Conservation (phyloP, 2,113 vertebrate genomes). For the Chaetura pelagica region DNA sequence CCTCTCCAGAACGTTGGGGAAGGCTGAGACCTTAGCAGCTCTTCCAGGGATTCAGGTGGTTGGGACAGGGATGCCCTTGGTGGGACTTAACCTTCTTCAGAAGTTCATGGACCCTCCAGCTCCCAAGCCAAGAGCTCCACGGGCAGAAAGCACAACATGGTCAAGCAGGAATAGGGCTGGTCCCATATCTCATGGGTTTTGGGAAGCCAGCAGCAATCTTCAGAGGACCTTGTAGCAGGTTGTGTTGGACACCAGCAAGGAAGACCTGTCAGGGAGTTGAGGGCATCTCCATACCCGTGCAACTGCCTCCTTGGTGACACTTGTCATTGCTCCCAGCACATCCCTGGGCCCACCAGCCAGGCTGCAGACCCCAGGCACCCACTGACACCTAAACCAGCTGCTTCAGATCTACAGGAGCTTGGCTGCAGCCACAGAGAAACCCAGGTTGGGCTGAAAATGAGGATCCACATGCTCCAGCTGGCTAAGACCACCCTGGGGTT, state of each 20-base stretch:
- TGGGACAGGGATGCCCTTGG: not conserved
- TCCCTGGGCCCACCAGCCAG: not conserved
- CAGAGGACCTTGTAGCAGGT: accelerated
- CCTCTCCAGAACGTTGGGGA: not conserved
- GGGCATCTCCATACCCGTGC: not conserved
- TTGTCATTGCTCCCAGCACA: not conserved
- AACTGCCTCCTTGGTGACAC: not conserved
- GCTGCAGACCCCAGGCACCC: not conserved
- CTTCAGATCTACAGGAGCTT: not conserved
- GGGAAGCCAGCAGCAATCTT: not conserved
- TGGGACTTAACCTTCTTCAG: not conserved
- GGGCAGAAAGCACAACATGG: not conserved
- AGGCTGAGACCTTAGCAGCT: accelerated
- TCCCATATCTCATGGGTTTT: accelerated
- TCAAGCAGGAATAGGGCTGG: accelerated
- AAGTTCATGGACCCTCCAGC: accelerated
- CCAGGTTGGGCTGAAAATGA: not conserved
- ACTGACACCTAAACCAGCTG: not conserved
- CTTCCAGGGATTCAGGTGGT: not conserved
- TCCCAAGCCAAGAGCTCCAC: not conserved
- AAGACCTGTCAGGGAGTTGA: not conserved
- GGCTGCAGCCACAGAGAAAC: not conserved
- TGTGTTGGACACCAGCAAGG: accelerated
- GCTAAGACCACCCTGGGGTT: not conserved
- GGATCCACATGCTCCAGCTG: not conserved